Conservation (phyloP, 2,888 invertebrate species). For the Leptopterna dolabrata region DNA sequence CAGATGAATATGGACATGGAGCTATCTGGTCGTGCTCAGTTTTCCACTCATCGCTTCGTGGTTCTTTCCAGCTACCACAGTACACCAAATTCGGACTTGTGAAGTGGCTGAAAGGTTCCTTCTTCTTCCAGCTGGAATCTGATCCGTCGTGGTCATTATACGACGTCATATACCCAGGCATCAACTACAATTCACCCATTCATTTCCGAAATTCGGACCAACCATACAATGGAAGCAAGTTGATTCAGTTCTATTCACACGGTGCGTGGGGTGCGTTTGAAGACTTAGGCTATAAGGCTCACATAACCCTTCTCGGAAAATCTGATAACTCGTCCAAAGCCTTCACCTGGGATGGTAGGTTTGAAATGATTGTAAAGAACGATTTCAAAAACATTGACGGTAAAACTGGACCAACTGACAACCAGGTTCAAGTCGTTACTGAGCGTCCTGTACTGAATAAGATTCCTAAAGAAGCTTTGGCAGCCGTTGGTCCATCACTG, state of each 20-base stretch:
- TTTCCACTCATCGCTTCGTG: slow-evolving; percentile 35
- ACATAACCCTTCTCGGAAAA: slow-evolving; percentile 42
- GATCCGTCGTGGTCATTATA: slow-evolving; percentile 57
- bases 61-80: slow-evolving; percentile 55
- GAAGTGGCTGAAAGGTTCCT: slow-evolving; percentile 60
- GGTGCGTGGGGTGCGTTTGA: not conserved
- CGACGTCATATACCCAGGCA: slow-evolving; percentile 55
- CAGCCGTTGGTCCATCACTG: not conserved
- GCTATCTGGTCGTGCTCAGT: slow-evolving; percentile 49
- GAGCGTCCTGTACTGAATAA: not conserved
- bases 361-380: slow-evolving; percentile 12
- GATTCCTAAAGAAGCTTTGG: not conserved
- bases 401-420: not conserved
- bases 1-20: slow-evolving; percentile 56
- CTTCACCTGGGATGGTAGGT: slow-evolving; percentile 38
- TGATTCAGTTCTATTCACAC: slow-evolving; percentile 20
- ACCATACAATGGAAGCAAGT: slow-evolving; percentile 35
- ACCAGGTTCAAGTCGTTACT: not conserved
- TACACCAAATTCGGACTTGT: slow-evolving; percentile 56
- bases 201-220: slow-evolving; percentile 49
- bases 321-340: slow-evolving; percentile 5
- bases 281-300: slow-evolving; percentile 42
- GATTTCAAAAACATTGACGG: not conserved
- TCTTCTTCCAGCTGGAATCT: slow-evolving; percentile 58
- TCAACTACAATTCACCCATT: slow-evolving; percentile 34